Base-by-base conservation (phyloP, 2,113 vertebrate species). In the Pleuronectes platessa region DNA sequence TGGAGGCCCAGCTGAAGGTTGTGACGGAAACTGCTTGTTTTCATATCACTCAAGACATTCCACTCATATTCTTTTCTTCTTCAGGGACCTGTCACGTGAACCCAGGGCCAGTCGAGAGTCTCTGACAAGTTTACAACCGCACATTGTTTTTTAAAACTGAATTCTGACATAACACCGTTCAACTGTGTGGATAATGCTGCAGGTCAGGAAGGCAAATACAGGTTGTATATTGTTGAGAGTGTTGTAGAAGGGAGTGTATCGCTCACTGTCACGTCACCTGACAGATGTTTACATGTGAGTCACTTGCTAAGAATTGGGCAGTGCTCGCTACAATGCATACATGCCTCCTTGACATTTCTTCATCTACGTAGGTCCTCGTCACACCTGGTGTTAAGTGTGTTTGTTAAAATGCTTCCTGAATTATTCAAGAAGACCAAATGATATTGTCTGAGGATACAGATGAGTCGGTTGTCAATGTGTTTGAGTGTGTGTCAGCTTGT, bases 1-100 rank as follows among this genome's bases (percentile, higher is more conserved):
- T n/a, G 31, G 76, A 83, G 83, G 76, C 79, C 58, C 74, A 58
- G 70, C 26, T 55, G 59, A 67, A 85, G 71, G 68, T 77, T 76
- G 54, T 64, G 63, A 87, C 84, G 83, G 84, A 88, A 89, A 76
- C 74, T 47, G 62, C 47, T 68, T 87, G 79, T 88, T 89, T 90
- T 89, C 67, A 63, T 80, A 77, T 88, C 84, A 77, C 47, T 79
- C 49, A 75, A 63, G 68, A 78, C 82, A 85, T 92, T 89, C 85
- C 86, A 37, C 60, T 83, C 83, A 76, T 84, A 70, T 74, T 85
- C 47, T 62, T 68, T 71, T 71, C 78, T 85, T 78, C 71, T 86
- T 72, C 21, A 24, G 73, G 68, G 79, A 84, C 68, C 69, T 74
- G 86, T 72, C 65, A 74, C 77, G 69, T 47, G 26, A 80, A 55